Evolutionary conservation across 2,797 vertebrate species (phyloP), one percentile per base, ranked within the genome.

Genomic region (Pseudomugil gertrudae): DNA sequence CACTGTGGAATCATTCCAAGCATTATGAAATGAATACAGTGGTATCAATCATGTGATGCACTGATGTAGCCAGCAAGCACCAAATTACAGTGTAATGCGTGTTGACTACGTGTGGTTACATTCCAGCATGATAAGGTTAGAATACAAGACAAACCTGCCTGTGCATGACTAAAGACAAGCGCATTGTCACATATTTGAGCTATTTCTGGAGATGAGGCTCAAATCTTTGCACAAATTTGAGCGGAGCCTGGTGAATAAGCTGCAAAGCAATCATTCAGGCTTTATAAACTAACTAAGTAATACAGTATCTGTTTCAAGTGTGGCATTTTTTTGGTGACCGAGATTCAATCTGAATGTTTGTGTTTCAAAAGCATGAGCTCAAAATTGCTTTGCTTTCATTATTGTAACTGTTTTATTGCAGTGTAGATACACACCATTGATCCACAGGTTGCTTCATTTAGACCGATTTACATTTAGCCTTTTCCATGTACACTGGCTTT

Each of bases 51-150:
- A 5, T 17, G 4, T 47, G 30, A 35, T 30, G 9, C 40, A 24
- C 14, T 14, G 43, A 21, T 17, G 5, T 32, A n/a, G 43, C 19
- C 17, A 11, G 43, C 14, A 43, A 40, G 5, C n/a, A 40, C 9
- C n/a, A 15, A 13, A 14, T 15, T 24, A 19, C 1, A 38, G 8
- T 21, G 1, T 21, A 36, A 13, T 47, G 24, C 14, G 17, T 47
- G 13, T 61, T 48, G 29, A 69, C 23, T 47, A 23, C 35, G 50
- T 36, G 15, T 33, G 14, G 26, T 62, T 27, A 55, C 19, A 48
- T n/a, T 56, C 17, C 19, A 35, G 4, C 2, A 62, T 62, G 33
- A 68, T 59, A 52, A 23, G 33, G 32, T 67, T 32, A 36, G 45
- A 40, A 23, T 52, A 35, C 17, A 19, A 59, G 35, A 67, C 33